Base-by-base conservation (phyloP, 2,797 vertebrate species). In the Hypotaenidia okinawae region DNA sequence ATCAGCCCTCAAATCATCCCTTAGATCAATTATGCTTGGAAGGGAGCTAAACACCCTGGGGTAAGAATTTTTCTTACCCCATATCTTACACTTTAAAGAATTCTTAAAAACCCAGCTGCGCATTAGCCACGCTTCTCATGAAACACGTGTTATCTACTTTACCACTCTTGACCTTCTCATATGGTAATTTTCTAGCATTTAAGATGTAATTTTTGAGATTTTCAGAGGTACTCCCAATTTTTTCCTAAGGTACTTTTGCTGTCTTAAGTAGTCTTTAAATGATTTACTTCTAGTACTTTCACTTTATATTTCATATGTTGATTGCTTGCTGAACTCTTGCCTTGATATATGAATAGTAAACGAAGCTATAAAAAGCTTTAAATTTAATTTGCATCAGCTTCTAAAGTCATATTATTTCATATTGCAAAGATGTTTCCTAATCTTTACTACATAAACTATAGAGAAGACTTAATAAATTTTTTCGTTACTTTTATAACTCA, bases 161-260 rank as follows among this genome's bases (percentile, higher is more conserved):
- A 95, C 49, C 59, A 82, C 95, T 96, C 95, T 96, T 96, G 94
- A 96, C 96, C 95, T 97, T 97, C 96, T 96, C 66, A 47, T 90
- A 69, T 49, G 84, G 61, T 87, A 96, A 95, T 95, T 94, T 96
- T 93, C 93, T 89, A 89, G 90, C 74, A 94, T 96, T 95, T 91
- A 91, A 96, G 85, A 90, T 87, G 87, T 92, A 77, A 90, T 94
- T 93, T 94, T 93, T 95, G 62, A 95, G 79, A 83, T 67, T 95
- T 96, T 93, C 74, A 92, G 77, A 93, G 80, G 24, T 68, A 88
- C 72, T 96, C 68, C 70, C 59, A 30, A n/a, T 94, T 96, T 96
- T 74, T 97, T 95, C 90, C 84, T 79, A 92, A 96, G 89, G 35
- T 94, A 82, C 80, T 95, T 97, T 95, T 90, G 45, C 95, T 94